Evolutionary conservation across 2,113 vertebrate genomes (phyloP).

Genomic region (Pogonocichla stellata): DNA sequence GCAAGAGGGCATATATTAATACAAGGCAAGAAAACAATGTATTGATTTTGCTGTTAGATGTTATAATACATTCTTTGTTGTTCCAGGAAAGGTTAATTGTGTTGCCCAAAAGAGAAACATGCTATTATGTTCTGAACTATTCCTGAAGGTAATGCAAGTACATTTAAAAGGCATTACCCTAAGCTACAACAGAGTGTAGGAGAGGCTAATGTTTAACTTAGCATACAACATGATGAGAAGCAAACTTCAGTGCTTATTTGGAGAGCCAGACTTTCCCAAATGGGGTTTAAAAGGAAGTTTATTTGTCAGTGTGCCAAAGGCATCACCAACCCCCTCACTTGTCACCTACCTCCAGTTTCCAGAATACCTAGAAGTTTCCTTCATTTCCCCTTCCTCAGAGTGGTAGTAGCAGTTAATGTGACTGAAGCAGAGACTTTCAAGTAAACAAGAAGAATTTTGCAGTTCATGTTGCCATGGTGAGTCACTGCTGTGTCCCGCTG

Average conservation of each 20-base stretch:
- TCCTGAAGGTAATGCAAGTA: constrained; percentile 25
- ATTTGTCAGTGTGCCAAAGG: constrained; percentile 5
- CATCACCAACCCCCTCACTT: not conserved
- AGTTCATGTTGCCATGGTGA: accelerated
- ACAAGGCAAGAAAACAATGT: constrained; percentile 28
- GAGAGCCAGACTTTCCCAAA: not conserved
- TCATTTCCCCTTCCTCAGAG: not conserved
- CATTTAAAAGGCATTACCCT: constrained; percentile 33
- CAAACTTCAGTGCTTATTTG: not conserved
- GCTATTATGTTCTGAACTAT: not conserved
- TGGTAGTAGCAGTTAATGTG: not conserved
- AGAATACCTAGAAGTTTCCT: not conserved
- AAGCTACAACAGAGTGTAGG: not conserved
- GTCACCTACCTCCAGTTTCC: not conserved
- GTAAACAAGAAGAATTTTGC: not conserved
- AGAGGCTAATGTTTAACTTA: constrained; percentile 7
- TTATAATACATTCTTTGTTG: not conserved
- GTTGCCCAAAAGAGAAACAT: constrained; percentile 28
- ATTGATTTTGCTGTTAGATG: constrained; percentile 46
- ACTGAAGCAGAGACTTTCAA: not conserved
- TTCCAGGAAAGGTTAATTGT: constrained; percentile 6
- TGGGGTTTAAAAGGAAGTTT: not conserved
- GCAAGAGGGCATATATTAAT: not conserved
- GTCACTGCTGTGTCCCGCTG: not conserved
- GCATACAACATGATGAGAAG: not conserved